Evolutionary conservation across 2,888 invertebrate species (phyloP), one percentile per base, ranked within the genome.

Genomic region (Zaprionus lineosus): DNA sequence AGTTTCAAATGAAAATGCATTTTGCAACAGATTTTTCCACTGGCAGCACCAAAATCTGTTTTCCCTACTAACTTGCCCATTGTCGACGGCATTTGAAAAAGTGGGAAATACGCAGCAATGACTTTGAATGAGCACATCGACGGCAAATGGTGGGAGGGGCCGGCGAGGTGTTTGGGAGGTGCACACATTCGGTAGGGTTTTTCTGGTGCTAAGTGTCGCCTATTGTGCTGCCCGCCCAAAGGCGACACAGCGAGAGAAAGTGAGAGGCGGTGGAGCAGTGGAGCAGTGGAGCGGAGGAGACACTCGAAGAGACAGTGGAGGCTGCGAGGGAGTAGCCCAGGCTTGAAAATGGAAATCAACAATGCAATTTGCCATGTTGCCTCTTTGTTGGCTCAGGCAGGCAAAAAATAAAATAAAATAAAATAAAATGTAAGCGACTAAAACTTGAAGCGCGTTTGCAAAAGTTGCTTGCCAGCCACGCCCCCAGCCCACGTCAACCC

Each of bases 291-390:
- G 21, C 5, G 46, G 31, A 24, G 31, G 53, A 40, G 18, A 60
- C 52, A 66, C 66, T 66, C 50, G 44, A 47, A 51, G 47, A 47
- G 66, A 65, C 36, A 47, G 24, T 9, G 31, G 37, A 51, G 16
- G 29, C 24, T 2, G 41, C 24, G 41, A 14, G 46, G 19, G 18
- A 33, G 46, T 37, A 60, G 62, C 64, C 70, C 62, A 79, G 84
- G 85, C 81, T 84, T 86, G 78, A 83, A 83, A 83, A 83, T 83
- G 68, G 86, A 83, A 86, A 83, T 83, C 75, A 83, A 83, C 86
- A 86, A 86, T 86, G 82, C 86, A 84, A 86, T 86, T 81, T 85
- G 83, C 83, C 63, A 65, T 62, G 78, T 75, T 75, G 75, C 65
- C 63, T 52, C 73, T 62, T 76, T 61, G 66, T 60, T 67, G 39